These are phyloP conservation scores for Procavia capensis DNA, from an alignment of 2,113 vertebrate genomes.

Conservation along the genomic window DNA sequence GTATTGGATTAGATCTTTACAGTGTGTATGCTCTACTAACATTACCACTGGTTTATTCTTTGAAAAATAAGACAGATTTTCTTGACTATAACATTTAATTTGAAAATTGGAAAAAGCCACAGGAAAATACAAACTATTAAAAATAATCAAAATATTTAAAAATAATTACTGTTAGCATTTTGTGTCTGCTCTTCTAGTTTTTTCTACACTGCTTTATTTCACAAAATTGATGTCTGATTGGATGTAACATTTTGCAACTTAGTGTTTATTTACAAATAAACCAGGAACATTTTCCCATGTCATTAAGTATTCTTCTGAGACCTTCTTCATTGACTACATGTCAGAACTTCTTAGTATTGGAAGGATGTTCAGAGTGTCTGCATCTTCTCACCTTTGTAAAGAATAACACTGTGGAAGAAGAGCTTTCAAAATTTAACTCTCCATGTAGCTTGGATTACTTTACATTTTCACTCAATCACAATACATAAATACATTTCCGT, in stretches of 20 bases:
- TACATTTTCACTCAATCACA: too few species aligned
- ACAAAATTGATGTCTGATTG: not conserved
- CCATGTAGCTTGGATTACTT: not conserved
- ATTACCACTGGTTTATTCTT: not conserved
- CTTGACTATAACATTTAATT: not conserved
- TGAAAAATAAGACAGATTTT: not conserved
- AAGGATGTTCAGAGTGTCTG: not conserved
- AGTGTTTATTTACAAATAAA: constrained; percentile 23
- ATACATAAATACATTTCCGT: too few species aligned
- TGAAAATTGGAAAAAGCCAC: not conserved
- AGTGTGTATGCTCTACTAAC: not conserved
- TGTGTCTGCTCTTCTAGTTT: not conserved
- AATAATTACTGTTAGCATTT: not conserved
- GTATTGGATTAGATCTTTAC: not conserved
- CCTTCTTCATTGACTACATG: not conserved
- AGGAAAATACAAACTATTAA: not conserved
- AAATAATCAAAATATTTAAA: not conserved
- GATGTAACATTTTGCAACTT: not conserved
- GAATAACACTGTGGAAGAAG: not conserved
- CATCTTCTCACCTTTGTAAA: not conserved
- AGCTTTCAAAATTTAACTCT: not conserved
- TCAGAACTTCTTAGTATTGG: not conserved
- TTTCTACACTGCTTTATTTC: not conserved
- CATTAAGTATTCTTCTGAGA: not conserved
- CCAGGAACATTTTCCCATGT: not conserved